Conservation (phyloP, 2,113 vertebrate genomes). For the Speoplatyrhinus poulsoni region DNA sequence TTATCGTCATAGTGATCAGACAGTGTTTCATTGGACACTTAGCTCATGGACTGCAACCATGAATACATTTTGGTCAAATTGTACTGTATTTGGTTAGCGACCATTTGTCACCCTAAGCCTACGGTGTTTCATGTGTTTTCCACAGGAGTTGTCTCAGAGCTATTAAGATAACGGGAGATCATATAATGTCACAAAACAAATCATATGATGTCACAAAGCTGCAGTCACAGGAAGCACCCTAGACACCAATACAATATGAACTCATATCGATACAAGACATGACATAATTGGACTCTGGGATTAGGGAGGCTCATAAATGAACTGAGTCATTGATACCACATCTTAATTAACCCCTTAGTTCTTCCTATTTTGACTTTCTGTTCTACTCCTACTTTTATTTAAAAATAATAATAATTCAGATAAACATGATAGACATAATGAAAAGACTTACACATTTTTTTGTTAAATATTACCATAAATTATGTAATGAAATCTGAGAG, state of each 20-base stretch:
- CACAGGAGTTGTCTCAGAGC: constrained; percentile 34
- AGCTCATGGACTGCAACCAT: too few species aligned
- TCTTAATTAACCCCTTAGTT: neutral
- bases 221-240: constrained; percentile 53
- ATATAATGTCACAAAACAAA: constrained; percentile 39
- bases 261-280: constrained; percentile 43
- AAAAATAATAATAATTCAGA: too few species aligned
- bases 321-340: constrained; percentile 51
- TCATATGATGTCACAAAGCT: constrained; percentile 43
- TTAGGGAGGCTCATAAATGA: constrained; percentile 27
- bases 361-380: too few species aligned
- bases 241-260: constrained; percentile 49
- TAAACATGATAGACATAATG: too few species aligned
- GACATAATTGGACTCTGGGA: constrained; percentile 49
- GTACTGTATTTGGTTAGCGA: too few species aligned
- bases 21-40: too few species aligned
- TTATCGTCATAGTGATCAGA: too few species aligned
- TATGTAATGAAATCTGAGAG: too few species aligned
- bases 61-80: too few species aligned
- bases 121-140: constrained; percentile 17
- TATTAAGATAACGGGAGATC: constrained; percentile 30
- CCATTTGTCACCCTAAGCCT: neutral
- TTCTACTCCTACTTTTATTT: too few species aligned
- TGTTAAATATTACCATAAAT: too few species aligned
- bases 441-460: too few species aligned